Base-by-base conservation (phyloP, 1,140 invertebrate species). In the Drosophila fuyamai region DNA sequence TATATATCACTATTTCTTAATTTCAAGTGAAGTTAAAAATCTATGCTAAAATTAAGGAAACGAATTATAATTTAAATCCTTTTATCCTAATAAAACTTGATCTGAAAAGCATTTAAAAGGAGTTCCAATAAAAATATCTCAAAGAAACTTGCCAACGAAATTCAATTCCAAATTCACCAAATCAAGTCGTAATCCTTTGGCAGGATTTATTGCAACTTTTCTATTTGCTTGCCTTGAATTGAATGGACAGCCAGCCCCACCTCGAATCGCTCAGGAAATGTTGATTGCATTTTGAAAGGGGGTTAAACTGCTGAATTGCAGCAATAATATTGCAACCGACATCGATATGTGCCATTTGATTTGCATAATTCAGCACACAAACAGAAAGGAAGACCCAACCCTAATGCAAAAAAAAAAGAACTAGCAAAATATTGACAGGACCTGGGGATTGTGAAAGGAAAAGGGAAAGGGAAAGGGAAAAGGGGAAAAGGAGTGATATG, bases 271-370 rank as follows among this genome's bases (percentile, higher is more conserved):
- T 60, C 35, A 46, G 55, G 23, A 43, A 68, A 66, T 44, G 63
- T 62, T 82, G 80, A 82, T 82, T 83, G 80, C 80, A 75, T 55
- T 72, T 58, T 68, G 55, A 66, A 67, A 66, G 60, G 68, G 73
- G 67, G 55, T 63, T 67, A 76, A 85, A 71, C 36, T 88, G 83
- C 79, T 88, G 79, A 86, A 82, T 85, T 88, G 83, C 82, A 83
- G 79, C 84, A 88, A 88, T 88, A 89, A 83, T 89, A 88, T 79
- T 88, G 83, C 83, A 88, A 80, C 68, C 81, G 84, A 88, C 84
- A 88, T 73, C 72, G 79, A 88, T 88, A 88, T 83, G 71, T 89
- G 79, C 79, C 76, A 89, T 88, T 88, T 88, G 83, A 88, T 88
- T 88, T 88, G 84, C 84, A 88, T 88, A 88, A 88, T 83, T 76